Evolutionary conservation across 2,113 vertebrate genomes (phyloP), one percentile per base, ranked within the genome.

Genomic region (Chaenocephalus aceratus): DNA sequence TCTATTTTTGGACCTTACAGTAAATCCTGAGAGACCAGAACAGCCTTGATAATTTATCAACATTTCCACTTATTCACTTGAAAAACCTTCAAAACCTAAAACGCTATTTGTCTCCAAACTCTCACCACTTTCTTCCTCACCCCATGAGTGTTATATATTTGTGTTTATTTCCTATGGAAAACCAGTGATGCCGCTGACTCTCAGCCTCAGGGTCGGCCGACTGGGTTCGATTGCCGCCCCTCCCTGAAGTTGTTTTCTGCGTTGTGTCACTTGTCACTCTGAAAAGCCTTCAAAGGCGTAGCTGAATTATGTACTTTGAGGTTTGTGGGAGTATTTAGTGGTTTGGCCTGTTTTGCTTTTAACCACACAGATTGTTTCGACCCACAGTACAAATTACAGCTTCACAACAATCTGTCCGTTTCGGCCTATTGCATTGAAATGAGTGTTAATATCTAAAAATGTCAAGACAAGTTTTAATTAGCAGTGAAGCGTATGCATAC

Each of bases 231-330:
- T 36, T 51, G 1, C n/a, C 21, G 57, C 58, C 77, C 54, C 77
- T 86, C 77, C 66, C 72, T 59, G 4, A 23, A 64, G 70, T 41
- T 69, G 58, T 63, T 70, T 82, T 67, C 69, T 92, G 84, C 51
- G 11, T 83, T 81, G 83, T 93, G 92, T 92, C 84, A 83, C 79
- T 90, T 90, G 88, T 91, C 85, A 80, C 72, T 80, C 69, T 75
- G 68, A 66, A n/a, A 46, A 85, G 45, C 69, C 84, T 86, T 90
- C 85, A 87, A 87, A 92, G 86, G 57, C 54, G 12, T 36, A 72
- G 69, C 60, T 86, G 74, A 89, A 80, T 86, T 69, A 89, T 84
- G 62, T 58, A 65, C 63, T 85, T 76, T 69, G 79, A 64, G 89
- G 83, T 82, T 85, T 75, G 61, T 58, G 48, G 70, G 61, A 72